phyloP scores from a whole-genome alignment of 2,888 invertebrate genomes.

The Nomada fabriciana region DNA sequence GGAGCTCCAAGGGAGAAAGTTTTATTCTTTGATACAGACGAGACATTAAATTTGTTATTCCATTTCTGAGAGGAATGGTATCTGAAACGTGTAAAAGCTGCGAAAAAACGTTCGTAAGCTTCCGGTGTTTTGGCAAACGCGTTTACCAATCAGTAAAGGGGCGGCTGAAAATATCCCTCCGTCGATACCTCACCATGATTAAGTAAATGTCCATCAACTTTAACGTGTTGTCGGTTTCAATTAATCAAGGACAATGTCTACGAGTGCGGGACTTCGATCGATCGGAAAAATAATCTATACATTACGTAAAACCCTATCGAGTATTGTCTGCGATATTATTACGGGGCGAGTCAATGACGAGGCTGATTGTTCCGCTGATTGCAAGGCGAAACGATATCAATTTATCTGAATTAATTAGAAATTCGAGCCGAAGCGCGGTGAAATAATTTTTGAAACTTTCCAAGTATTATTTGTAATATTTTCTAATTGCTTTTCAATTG shows the following conservation, averaged over 20 bases:
- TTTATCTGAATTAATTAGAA: background rate
- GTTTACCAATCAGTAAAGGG: no score
- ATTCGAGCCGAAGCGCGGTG: no score
- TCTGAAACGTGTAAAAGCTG: no score
- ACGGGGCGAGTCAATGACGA: background rate
- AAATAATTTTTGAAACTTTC: no score
- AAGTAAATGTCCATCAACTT: slow-evolving; percentile 44
- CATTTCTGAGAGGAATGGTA: no score
- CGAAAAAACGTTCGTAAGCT: no score
- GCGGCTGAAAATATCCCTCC: background rate
- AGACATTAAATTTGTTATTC: no score
- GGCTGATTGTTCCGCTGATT: slow-evolving; percentile 7
- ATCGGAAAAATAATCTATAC: slow-evolving; percentile 30
- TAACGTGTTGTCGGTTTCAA: slow-evolving; percentile 24
- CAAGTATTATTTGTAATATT: no score
- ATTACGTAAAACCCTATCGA: slow-evolving; percentile 34
- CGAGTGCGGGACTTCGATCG: slow-evolving; percentile 30
- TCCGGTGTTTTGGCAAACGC: no score
- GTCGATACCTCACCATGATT: slow-evolving; percentile 21
- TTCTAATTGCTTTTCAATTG: no score
- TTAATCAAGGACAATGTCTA: slow-evolving; percentile 44
- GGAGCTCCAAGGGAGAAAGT: no score
- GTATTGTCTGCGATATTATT: slow-evolving; percentile 2
- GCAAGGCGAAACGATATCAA: background rate
- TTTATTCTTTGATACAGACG: no score